A percentile compares a stretch with the other conserved stretches of the same genome.
Evolutionary conservation across 2,888 invertebrate species (phyloP).

Genomic region (Pherbina coryleti): DNA sequence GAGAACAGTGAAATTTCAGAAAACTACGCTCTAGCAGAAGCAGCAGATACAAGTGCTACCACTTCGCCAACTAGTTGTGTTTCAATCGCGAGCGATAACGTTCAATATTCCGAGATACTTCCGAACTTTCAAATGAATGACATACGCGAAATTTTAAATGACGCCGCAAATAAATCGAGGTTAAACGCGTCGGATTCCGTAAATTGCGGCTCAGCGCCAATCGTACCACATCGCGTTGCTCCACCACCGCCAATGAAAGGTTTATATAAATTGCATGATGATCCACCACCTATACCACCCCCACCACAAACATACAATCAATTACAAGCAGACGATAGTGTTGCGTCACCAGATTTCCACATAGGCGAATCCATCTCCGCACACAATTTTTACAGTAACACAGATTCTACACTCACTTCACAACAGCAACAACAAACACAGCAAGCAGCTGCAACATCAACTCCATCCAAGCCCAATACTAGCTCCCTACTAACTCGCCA

Average conservation of each 20-base stretch:
- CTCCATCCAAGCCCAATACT: constrained; percentile 21
- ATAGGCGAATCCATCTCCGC: constrained; percentile 43
- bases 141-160: constrained; percentile 65
- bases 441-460: constrained; percentile 29
- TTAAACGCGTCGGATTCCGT: constrained; percentile 46
- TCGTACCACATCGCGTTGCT: background rate
- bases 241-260: constrained; percentile 3
- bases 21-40: background rate
- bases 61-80: constrained; percentile 46
- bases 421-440: constrained; percentile 10
- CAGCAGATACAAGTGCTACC: background rate
- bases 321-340: constrained; percentile 45
- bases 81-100: constrained; percentile 51
- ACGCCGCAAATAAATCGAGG: constrained; percentile 45
- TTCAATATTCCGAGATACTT: constrained; percentile 42
- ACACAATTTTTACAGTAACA: constrained; percentile 34
- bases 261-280: background rate
- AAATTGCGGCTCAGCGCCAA: background rate
- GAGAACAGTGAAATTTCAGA: constrained; percentile 4
- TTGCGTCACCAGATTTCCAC: constrained; percentile 34
- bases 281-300: constrained; percentile 41
- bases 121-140: constrained; percentile 61
- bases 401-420: constrained; percentile 27
- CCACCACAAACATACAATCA: constrained; percentile 55
- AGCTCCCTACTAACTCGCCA: constrained; percentile 68